A percentile compares a stretch with the other conserved stretches of the same genome.
Evolutionary conservation across 2,888 invertebrate species (phyloP).

Genomic region (Drepana falcataria): DNA sequence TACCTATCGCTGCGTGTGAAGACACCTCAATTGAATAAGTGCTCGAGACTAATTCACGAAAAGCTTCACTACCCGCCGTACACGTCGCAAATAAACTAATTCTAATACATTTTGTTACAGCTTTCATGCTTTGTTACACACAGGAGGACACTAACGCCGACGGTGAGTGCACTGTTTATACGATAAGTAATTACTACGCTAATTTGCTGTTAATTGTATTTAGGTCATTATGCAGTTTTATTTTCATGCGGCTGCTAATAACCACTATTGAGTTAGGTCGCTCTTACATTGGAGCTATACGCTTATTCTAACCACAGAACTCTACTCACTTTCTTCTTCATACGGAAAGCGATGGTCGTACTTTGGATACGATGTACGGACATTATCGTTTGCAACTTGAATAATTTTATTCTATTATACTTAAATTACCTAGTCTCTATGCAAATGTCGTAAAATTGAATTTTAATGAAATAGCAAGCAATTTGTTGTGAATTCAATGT

Average conservation of each 20-base stretch:
- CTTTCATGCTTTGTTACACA: conserved; percentile 96
- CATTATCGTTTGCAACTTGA: no score
- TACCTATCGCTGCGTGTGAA: no score
- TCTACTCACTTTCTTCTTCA: conserved; percentile 4
- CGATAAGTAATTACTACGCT: conserved; percentile 39
- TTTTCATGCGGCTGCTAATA: conserved; percentile 65
- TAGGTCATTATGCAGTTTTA: conserved; percentile 60
- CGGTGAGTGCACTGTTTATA: conserved; percentile 81
- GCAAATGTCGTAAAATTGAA: no score
- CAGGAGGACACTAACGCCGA: conserved; percentile 94
- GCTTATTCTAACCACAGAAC: conserved; percentile 60
- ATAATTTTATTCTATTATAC: no score
- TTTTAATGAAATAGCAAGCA: no score
- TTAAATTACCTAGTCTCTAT: no score
- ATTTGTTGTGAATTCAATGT: no score
- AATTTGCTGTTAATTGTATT: conserved; percentile 58
- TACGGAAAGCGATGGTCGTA: background rate
- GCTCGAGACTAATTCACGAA: conserved; percentile 3
- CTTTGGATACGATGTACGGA: background rate
- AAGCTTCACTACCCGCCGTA: conserved; percentile 4
- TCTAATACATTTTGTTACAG: conserved; percentile 82
- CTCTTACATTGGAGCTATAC: conserved; percentile 51
- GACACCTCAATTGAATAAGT: no score
- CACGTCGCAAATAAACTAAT: conserved; percentile 33
- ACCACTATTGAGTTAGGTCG: conserved; percentile 52